Evolutionary conservation across 2,888 invertebrate genomes (phyloP).

Genomic region (Drosophila siamana): DNA sequence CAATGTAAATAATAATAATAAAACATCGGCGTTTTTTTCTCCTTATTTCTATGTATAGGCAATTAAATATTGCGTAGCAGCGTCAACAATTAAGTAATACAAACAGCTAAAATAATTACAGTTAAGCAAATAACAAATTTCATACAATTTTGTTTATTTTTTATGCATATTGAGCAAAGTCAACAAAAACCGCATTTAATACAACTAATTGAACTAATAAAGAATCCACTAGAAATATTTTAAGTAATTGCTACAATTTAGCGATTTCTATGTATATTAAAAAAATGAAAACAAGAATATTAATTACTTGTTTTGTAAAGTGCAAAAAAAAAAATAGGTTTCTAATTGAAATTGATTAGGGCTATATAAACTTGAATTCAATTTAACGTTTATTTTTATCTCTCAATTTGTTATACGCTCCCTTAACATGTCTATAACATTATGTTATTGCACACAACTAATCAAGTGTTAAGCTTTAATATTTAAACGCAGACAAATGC

Average conservation of each 20-base stretch:
- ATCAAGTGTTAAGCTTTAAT: no score
- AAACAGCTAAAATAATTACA: constrained; percentile 19
- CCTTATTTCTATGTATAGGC: no score
- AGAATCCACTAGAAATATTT: background rate
- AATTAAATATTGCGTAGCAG: background rate
- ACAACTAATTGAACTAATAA: constrained; percentile 7
- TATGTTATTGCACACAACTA: no score
- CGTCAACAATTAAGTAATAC: constrained; percentile 12
- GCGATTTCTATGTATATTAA: no score
- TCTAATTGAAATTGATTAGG: no score
- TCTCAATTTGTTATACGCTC: no score
- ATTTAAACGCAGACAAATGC: constrained; percentile 2
- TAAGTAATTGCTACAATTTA: background rate
- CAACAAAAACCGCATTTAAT: constrained; percentile 9
- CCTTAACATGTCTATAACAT: no score
- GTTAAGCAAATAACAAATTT: constrained; percentile 19
- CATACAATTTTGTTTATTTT: background rate
- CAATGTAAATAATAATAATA: constrained; percentile 40
- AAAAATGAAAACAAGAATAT: no score
- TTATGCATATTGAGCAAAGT: background rate
- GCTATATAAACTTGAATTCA: no score
- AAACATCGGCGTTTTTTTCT: constrained; percentile 3
- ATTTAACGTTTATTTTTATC: no score
- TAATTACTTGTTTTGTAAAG: no score
- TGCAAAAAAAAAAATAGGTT: no score